Percentiles rank a stretch among this genome's conserved stretches.
Evolutionary conservation across 2,113 vertebrate genomes (phyloP).

Genomic region (Gopherus flavomarginatus): DNA sequence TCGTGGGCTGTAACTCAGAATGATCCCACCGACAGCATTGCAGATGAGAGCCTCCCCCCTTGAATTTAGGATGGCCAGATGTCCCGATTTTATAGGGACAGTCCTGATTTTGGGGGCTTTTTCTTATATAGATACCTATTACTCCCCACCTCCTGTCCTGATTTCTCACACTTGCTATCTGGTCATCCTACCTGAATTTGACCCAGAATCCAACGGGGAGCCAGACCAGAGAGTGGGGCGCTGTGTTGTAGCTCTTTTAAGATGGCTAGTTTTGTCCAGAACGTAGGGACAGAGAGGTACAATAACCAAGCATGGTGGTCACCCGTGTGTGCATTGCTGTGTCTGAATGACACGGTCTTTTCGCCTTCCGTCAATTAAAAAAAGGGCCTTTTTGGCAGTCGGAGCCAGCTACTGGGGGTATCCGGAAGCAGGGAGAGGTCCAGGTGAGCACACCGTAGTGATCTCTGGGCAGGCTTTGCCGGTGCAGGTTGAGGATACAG

Average conservation of each 20-base stretch:
- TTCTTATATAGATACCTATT: no score
- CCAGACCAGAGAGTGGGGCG: accelerated
- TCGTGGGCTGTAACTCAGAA: neutral
- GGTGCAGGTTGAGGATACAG: neutral
- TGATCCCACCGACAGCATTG: neutral
- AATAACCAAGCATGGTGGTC: neutral
- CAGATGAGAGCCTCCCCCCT: neutral
- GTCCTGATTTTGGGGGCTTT: no score
- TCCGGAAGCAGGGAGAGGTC: accelerated
- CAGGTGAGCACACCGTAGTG: accelerated
- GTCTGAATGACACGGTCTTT: neutral
- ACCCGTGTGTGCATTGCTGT: neutral
- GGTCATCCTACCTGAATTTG: neutral
- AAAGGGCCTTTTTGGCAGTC: neutral
- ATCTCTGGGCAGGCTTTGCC: neutral
- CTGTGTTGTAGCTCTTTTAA: neutral
- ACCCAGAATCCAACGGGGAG: neutral
- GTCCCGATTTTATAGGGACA: no score
- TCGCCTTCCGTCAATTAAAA: neutral
- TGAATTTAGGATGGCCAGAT: no score
- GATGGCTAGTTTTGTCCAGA: neutral
- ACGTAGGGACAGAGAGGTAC: neutral
- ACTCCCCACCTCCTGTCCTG: no score
- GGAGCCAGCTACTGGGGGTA: accelerated
- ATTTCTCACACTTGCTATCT: no score